Base-by-base conservation (phyloP, 2,113 vertebrate genomes). In the Alosa alosa region DNA sequence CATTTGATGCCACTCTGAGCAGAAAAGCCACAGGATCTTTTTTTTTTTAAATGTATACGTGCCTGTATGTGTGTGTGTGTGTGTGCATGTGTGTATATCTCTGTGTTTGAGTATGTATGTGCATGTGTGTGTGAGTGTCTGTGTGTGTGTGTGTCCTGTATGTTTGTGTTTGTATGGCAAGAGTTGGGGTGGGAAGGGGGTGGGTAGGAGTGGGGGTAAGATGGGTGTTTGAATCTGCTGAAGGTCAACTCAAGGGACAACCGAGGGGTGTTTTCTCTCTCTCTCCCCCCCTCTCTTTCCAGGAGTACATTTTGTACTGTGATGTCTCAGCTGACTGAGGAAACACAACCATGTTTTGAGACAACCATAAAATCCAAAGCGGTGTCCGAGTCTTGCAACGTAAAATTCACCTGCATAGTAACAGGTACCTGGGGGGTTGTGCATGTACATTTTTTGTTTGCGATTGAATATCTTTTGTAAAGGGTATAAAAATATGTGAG, bases 261-360 rank as follows among this genome's bases (percentile, higher is more conserved):
- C 64, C 15, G 3, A 39, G 36, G 72, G 31, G 72, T 78, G 72
- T 78, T 17, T 39, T 83, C 45, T 81, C 17, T 49, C 10, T 47
- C 60, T 47, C n/a, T 0, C 31, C 31, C 31, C 82, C 81, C 95
- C 93, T 96, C 81, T 81, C 83, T 57, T 93, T 93, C 47, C 92
- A 99, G 98, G 96, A 98, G 97, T 95, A 98, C 98, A 72, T 96
- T 99, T 93, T 99, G 98, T 95, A 96, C 94, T 81, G 96, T 99
- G 91, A 99, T 99, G 93, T 96, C 98, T 89, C 98, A 99, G 92
- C 95, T 99, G 91, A 99, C 98, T 0, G 98, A 99, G 82, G 98
- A 99, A 90, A 97, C 97, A 78, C 98, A 99, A 91, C 98, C 98
- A 0, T 94, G 96, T 9, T 99, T 99, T 89, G 97, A 99, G 90